Base-by-base conservation (phyloP, 64 coral and sea anemone species). In the Actinia equina region DNA sequence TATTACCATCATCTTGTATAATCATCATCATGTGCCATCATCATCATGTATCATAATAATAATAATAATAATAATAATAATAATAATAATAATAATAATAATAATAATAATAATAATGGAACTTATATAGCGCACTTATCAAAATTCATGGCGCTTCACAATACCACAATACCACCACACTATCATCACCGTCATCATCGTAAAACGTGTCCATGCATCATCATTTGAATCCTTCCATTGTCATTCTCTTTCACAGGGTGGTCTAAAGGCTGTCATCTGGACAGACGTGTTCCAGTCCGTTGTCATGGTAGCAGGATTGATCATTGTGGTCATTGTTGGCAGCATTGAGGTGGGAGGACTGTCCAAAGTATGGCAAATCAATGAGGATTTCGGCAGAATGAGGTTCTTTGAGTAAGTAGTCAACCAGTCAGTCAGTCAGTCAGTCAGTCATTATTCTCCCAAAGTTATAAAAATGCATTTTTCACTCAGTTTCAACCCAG, bases 231-330 rank as follows among this genome's bases (percentile, higher is more conserved):
- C 44, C 22, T 17, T 51, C 78, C 44, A 81, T 81, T 81, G 1
- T 2, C 49, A 61, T 85, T 89, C 27, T 37, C 62, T 5, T 19
- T 49, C 4, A 20, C 10, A 94, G 92, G 92, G 92, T 37, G 92
- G 92, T 79, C 88, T 94, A 1, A 94, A 94, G 67, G 92, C 92
- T 37, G 92, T 93, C 19, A 93, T 93, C 61, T 93, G 92, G 92
- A 93, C 92, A 27, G 92, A 93, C 46, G 92, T 94, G 3, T 94
- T 94, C 80, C 92, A 94, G 54, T 89, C 92, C 9, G 15, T 84
- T 2, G 84, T 94, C 27, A 94, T 94, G 92, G 53, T 94, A 5
- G 56, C 82, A 12, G 92, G 92, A 18, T 71, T 93, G 11, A 93
- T 93, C n/a, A 57, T 86, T 17, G 92, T 93, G 64, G 92, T 89